A percentile compares a stretch with the other conserved stretches of the same genome.
These are phyloP conservation scores for Cremastinae sp. DNA, from an alignment of 2,888 invertebrate species.

Conservation along the genomic window DNA sequence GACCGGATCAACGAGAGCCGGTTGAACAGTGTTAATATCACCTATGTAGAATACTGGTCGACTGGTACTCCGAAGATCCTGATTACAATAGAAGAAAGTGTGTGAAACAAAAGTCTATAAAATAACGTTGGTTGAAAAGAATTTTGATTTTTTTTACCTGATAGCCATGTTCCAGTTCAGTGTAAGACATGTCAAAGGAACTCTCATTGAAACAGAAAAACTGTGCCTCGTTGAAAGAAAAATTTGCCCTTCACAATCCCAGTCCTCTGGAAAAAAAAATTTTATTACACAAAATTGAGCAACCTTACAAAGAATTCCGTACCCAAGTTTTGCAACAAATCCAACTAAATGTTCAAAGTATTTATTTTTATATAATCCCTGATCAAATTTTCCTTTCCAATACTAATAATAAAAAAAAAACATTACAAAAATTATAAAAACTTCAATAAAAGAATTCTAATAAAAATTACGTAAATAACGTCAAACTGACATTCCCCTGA, in stretches of 20 bases:
- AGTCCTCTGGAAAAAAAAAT: slow-evolving; percentile 1
- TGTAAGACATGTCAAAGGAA: slow-evolving; percentile 88
- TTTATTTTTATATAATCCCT: no score
- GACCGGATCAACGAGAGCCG: slow-evolving; percentile 72
- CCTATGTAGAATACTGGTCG: slow-evolving; percentile 79
- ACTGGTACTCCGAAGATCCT: slow-evolving; percentile 78
- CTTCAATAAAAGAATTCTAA: no score
- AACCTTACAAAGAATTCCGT: no score
- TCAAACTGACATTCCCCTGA: no score
- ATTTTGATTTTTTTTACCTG: slow-evolving; percentile 87
- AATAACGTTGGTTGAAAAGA: neutral
- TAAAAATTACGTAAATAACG: no score
- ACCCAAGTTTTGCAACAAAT: no score
- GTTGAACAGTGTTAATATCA: slow-evolving; percentile 74
- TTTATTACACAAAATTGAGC: neutral
- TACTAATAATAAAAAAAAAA: no score
- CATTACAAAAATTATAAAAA: no score
- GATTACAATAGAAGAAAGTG: slow-evolving; percentile 35
- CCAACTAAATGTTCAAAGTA: no score
- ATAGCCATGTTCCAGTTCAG: slow-evolving; percentile 95
- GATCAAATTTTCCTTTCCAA: no score
- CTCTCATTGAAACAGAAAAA: slow-evolving; percentile 74
- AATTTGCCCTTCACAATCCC: neutral
- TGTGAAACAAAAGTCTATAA: neutral
- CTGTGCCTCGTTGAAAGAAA: slow-evolving; percentile 49